These are phyloP conservation scores for Catocala fraxini DNA, from an alignment of 2,888 invertebrate genomes.

Conservation along the genomic window DNA sequence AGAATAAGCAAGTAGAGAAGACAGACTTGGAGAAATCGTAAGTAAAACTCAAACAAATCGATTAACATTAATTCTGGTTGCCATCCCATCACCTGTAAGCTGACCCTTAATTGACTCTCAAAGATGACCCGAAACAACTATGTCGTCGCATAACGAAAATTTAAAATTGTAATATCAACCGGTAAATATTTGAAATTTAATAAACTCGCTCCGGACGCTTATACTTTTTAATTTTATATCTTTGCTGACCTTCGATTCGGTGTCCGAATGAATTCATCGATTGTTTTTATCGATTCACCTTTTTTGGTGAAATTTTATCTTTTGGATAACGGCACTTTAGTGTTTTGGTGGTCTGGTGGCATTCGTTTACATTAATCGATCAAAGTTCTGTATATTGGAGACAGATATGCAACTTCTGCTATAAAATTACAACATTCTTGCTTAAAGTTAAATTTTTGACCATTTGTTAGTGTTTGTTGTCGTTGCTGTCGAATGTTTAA, in stretches of 20 bases:
- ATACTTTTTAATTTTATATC: conserved; percentile 87
- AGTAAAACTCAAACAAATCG: conserved; percentile 7
- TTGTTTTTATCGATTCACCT: conserved; percentile 68
- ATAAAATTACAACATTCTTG: background rate
- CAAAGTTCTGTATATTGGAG: conserved; percentile 5
- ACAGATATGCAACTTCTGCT: background rate
- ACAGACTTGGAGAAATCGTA: conserved; percentile 7
- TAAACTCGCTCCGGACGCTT: conserved; percentile 78
- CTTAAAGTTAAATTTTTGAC: too few relatives aligned
- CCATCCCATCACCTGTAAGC: conserved; percentile 12
- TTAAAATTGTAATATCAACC: conserved; percentile 83
- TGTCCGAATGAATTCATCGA: conserved; percentile 80
- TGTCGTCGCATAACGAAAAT: conserved; percentile 58
- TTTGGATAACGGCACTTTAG: conserved; percentile 50
- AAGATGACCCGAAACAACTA: conserved; percentile 40
- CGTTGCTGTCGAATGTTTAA: background rate
- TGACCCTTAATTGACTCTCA: conserved; percentile 14
- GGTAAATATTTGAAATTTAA: conserved; percentile 85
- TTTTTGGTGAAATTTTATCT: conserved; percentile 65
- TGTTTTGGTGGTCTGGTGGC: conserved; percentile 42
- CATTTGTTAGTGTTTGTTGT: background rate
- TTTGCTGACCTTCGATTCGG: conserved; percentile 81
- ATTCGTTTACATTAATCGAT: conserved; percentile 16
- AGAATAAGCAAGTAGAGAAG: conserved; percentile 1
- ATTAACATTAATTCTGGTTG: conserved; percentile 10